These are phyloP conservation scores for Spinibarbus caldwelli DNA, from an alignment of 2,797 vertebrate species.

Conservation along the genomic window DNA sequence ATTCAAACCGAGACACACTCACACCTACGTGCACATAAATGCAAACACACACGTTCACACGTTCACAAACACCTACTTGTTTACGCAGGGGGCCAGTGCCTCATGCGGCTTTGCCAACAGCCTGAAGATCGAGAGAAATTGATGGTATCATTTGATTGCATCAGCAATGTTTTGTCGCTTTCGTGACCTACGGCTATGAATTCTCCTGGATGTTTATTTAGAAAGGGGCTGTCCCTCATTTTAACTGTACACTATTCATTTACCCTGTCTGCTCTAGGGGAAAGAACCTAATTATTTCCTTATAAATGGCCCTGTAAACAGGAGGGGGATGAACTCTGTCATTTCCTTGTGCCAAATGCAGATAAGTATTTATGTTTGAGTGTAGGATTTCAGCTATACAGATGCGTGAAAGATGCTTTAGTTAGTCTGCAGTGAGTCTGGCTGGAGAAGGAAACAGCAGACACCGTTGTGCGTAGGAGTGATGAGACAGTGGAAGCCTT, in stretches of 20 bases:
- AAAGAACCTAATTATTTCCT: conserved; percentile 60
- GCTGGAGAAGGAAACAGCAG: conserved; percentile 40
- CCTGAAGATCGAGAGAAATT: conserved; percentile 22
- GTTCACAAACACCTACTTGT: conserved; percentile 31
- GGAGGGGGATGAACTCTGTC: conserved; percentile 40
- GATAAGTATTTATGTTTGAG: conserved; percentile 53
- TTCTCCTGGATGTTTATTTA: conserved; percentile 49
- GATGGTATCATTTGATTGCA: conserved; percentile 40
- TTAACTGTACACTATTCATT: conserved; percentile 39
- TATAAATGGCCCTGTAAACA: conserved; percentile 52
- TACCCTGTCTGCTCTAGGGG: conserved; percentile 46
- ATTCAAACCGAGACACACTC: background rate
- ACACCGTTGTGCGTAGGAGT: conserved; percentile 43
- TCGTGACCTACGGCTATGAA: conserved; percentile 32
- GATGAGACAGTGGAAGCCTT: conserved; percentile 36
- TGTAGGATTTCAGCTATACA: conserved; percentile 10
- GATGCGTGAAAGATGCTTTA: conserved; percentile 39
- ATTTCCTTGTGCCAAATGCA: conserved; percentile 52
- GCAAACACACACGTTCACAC: conserved; percentile 28
- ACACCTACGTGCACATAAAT: background rate
- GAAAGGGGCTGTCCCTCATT: conserved; percentile 45
- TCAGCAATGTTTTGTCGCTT: conserved; percentile 41
- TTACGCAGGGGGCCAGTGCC: conserved; percentile 21
- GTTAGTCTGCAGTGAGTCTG: conserved; percentile 33
- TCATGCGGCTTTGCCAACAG: conserved; percentile 29